Percentiles rank a stretch among this genome's conserved stretches.
These are phyloP conservation scores for Trochalopteron elliotii DNA, from an alignment of 2,113 vertebrate species.

Conservation along the genomic window DNA sequence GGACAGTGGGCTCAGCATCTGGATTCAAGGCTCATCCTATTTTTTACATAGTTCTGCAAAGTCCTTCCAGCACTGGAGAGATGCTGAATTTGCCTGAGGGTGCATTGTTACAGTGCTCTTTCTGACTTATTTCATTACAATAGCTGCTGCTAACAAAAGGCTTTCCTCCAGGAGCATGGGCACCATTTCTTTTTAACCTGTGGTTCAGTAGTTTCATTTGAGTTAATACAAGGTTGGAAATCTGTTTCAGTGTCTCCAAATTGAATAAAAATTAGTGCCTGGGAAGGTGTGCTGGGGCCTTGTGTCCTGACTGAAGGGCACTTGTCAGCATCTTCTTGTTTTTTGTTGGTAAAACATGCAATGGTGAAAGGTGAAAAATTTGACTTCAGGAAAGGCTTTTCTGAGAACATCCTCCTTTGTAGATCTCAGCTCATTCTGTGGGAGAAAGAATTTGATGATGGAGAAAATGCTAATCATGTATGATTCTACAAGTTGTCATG, in stretches of 20 bases:
- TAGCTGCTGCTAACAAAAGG: background rate
- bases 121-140: background rate
- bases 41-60: background rate
- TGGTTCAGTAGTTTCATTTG: background rate
- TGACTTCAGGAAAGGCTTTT: background rate
- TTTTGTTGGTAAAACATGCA: background rate
- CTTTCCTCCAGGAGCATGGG: background rate
- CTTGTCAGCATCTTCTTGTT: accelerated
- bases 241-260: background rate
- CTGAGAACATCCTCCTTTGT: background rate
- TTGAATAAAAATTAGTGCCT: background rate
- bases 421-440: background rate
- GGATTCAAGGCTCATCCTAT: background rate
- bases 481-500: background rate
- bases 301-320: background rate
- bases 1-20: background rate
- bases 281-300: background rate
- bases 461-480: background rate
- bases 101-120: background rate
- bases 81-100: background rate
- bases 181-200: background rate
- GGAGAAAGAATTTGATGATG: background rate
- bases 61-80: background rate
- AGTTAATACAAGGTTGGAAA: background rate
- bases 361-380: background rate